These are phyloP conservation scores for roundworm (Caenorhabditis elegans) DNA, from an alignment of 1,140 invertebrate genomes.

Conservation along the genomic window WBcel235 BX284605.5:15161501-15162000, in stretches of 20 bases:
- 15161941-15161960: background rate
- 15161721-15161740: background rate
- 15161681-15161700: background rate
- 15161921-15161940: background rate
- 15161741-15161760: background rate
- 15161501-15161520: background rate
- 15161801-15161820: too few species aligned
- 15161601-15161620: too few species aligned
- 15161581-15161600: background rate
- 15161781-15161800: too few species aligned
- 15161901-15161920: too few species aligned
- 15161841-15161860: too few species aligned
- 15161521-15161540: background rate
- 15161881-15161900: too few species aligned
- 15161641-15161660: background rate
- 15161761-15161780: background rate
- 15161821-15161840: too few species aligned
- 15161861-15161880: too few species aligned
- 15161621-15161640: background rate
- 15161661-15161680: background rate
- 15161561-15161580: background rate
- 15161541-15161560: background rate
- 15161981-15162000: background rate
- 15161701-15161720: background rate
- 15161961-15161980: background rate